These are phyloP conservation scores for Elgaria multicarinata DNA, from an alignment of 2,113 vertebrate species.

Conservation along the genomic window DNA sequence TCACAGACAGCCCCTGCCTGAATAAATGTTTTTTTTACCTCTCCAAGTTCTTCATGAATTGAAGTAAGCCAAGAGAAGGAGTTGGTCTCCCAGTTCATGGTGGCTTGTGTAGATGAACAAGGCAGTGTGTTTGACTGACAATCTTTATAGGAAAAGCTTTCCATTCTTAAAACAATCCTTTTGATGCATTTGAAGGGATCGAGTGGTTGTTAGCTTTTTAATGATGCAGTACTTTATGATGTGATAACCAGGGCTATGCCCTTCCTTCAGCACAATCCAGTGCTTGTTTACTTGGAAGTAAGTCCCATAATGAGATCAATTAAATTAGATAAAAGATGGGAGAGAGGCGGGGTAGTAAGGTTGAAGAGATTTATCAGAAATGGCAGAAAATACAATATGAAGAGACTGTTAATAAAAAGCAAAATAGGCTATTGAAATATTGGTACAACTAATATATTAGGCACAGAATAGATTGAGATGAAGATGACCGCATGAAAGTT, in stretches of 20 bases:
- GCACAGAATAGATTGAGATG: background rate
- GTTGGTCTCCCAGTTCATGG: too few relatives aligned
- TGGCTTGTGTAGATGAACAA: background rate
- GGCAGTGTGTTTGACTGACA: background rate
- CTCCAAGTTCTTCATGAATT: background rate
- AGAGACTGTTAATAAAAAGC: too few relatives aligned
- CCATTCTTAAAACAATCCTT: background rate
- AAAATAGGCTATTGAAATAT: too few relatives aligned
- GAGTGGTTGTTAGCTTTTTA: background rate
- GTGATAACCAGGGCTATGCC: too few relatives aligned
- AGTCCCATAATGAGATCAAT: background rate
- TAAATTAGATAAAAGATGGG: too few relatives aligned
- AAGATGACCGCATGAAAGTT: background rate
- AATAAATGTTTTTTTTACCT: background rate
- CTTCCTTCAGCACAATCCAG: background rate
- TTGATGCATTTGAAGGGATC: background rate
- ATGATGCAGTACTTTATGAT: background rate
- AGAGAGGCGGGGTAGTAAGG: too few relatives aligned
- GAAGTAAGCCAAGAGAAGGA: background rate
- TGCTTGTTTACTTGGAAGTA: background rate
- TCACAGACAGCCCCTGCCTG: too few relatives aligned
- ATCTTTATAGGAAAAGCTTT: too few relatives aligned
- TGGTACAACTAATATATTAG: background rate
- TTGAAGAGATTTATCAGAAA: too few relatives aligned
- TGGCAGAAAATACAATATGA: too few relatives aligned